These are phyloP conservation scores for Anser cygnoides DNA, from an alignment of 2,113 vertebrate genomes.

Conservation along the genomic window DNA sequence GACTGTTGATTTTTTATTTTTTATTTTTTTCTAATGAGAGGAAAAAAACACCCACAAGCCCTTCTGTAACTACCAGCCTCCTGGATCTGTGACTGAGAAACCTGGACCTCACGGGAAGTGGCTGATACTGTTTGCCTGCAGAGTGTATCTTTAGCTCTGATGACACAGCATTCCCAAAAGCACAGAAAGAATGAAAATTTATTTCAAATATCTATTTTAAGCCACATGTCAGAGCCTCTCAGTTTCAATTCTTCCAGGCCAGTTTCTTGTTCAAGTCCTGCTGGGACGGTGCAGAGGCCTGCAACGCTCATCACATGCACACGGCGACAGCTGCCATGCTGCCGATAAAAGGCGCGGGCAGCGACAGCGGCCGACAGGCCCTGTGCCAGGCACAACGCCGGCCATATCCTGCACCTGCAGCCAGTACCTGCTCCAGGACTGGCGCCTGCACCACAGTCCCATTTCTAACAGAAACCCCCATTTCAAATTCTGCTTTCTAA, in stretches of 20 bases:
- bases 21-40: neutral
- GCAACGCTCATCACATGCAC: rapidly evolving
- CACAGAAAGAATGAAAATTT: neutral
- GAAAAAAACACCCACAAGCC: neutral
- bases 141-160: rapidly evolving
- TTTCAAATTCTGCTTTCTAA: neutral
- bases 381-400: neutral
- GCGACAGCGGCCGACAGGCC: neutral
- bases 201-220: neutral
- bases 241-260: neutral
- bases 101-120: rapidly evolving
- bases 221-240: neutral
- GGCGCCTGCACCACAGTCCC: neutral
- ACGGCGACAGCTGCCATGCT: neutral
- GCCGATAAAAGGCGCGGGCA: no score
- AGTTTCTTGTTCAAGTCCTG: neutral
- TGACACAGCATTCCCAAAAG: neutral
- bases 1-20: neutral
- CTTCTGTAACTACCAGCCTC: neutral
- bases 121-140: neutral
- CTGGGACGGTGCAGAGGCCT: neutral
- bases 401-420: neutral
- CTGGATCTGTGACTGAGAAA: neutral
- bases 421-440: neutral
- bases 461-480: neutral